Evolutionary conservation across 1,140 invertebrate genomes (phyloP), one percentile per base, ranked within the genome.

Genomic region (Anadara kagoshimensis): DNA sequence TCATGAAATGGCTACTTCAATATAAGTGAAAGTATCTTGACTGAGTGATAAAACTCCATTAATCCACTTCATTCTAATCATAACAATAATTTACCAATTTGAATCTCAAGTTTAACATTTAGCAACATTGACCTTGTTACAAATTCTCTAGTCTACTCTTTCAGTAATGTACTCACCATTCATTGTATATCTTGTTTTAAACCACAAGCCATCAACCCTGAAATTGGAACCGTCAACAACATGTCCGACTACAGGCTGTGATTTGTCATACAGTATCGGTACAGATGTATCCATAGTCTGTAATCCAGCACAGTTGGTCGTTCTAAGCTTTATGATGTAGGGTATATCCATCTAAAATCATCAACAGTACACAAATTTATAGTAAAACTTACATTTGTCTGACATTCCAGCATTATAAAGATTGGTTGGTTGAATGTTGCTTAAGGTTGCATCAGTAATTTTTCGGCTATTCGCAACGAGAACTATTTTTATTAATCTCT

Each of bases 271-370:
- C 29, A 81, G 7, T 5, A 78, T 47, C 1, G 79, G 77, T 10
- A 68, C 3, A 5, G 74, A 72, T 41, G 36, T 43, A 11, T 62
- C n/a, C n/a, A 43, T 24, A 0, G 63, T 45, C 11, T 0, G 59
- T n/a, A 81, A 54, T 24, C 76, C 74, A 57, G 79, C 79, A 41
- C 65, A 44, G 65, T 79, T 81, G n/a, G 72, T 58, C 12, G 69
- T 71, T 44, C 51, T 54, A 16, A 79, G 56, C 24, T 63, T 73
- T 14, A 81, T 72, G 44, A 65, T 72, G 56, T 78, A 81, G 29
- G 77, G 74, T 18, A 22, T 51, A 10, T 72, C 36, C 36, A 49
- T 72, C 69, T 70, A 22, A 20, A 70, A 62, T 22, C 45, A 24
- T 14, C 16, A 64, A 63, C 0, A 22, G 22, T 43, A 24, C 49